phyloP scores from a whole-genome alignment of 2,888 invertebrate genomes.

The Nebria brevicollis region DNA sequence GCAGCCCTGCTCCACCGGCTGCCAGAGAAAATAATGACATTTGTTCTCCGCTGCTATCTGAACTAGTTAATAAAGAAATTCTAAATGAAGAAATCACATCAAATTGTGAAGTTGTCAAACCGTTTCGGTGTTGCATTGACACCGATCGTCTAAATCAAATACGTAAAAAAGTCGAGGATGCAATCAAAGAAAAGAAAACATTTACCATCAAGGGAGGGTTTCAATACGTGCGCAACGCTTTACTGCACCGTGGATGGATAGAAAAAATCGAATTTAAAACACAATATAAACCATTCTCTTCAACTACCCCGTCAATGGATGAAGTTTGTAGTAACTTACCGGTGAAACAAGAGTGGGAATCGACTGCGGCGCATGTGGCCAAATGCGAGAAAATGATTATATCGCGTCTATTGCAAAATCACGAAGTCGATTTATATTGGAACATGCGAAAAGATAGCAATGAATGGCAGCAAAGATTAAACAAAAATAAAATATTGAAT shows the following conservation, averaged over 20 bases:
- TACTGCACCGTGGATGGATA: slow-evolving; percentile 78
- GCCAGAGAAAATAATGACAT: slow-evolving; percentile 23
- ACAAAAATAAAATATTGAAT: slow-evolving; percentile 76
- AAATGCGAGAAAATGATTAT: slow-evolving; percentile 74
- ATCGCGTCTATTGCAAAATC: slow-evolving; percentile 80
- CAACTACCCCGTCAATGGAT: slow-evolving; percentile 51
- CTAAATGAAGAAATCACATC: slow-evolving; percentile 19
- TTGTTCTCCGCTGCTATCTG: slow-evolving; percentile 24
- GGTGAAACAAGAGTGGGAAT: slow-evolving; percentile 60
- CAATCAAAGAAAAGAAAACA: slow-evolving; percentile 72
- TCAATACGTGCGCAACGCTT: slow-evolving; percentile 75
- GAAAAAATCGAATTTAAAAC: slow-evolving; percentile 68
- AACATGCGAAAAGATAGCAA: slow-evolving; percentile 85
- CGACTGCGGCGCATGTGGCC: slow-evolving; percentile 63
- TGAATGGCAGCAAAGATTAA: slow-evolving; percentile 73
- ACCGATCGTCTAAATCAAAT: slow-evolving; percentile 73
- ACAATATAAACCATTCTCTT: slow-evolving; percentile 15
- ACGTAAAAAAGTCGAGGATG: slow-evolving; percentile 72
- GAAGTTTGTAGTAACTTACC: slow-evolving; percentile 61
- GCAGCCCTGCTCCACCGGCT: slow-evolving; percentile 33
- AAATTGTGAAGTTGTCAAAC: slow-evolving; percentile 56
- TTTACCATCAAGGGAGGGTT: slow-evolving; percentile 75
- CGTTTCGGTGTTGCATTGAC: slow-evolving; percentile 69
- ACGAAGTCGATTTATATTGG: slow-evolving; percentile 90
- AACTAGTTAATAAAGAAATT: slow-evolving; percentile 14